These are phyloP conservation scores for Onychostruthus taczanowskii DNA, from an alignment of 2,113 vertebrate genomes.

Conservation along the genomic window DNA sequence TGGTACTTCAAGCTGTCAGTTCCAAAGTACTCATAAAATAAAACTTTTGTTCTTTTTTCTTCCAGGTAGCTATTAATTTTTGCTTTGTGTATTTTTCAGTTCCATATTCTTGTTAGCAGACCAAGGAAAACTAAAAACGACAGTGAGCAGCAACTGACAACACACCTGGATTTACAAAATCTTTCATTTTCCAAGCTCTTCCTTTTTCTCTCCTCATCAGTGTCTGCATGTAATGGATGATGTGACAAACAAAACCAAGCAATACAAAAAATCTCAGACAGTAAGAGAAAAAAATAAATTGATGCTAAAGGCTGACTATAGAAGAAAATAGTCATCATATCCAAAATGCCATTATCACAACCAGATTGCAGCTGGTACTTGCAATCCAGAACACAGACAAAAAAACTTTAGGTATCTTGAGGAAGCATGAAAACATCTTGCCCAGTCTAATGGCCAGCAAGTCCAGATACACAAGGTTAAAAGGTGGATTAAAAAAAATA, in stretches of 20 bases:
- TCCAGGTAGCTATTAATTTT: slow-evolving; percentile 12
- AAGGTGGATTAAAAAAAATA: not conserved
- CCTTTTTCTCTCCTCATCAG: not conserved
- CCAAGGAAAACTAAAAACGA: slow-evolving; percentile 25
- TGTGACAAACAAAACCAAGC: not conserved
- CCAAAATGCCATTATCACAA: not conserved
- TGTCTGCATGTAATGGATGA: not conserved
- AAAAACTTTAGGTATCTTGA: not conserved
- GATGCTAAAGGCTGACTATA: not conserved
- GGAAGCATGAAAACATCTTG: not conserved
- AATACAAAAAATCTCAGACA: not conserved
- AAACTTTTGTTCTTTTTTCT: slow-evolving; percentile 24
- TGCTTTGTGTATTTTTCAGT: slow-evolving; percentile 48
- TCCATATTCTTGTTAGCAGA: slow-evolving; percentile 38
- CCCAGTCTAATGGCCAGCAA: not conserved
- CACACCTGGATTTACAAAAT: slow-evolving; percentile 4
- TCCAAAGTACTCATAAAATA: slow-evolving; percentile 30
- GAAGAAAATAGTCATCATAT: not conserved
- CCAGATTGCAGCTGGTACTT: not conserved
- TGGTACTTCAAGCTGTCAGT: slow-evolving; percentile 57
- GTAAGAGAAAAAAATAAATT: not conserved
- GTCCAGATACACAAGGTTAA: not conserved
- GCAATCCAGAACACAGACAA: not conserved
- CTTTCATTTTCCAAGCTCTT: not conserved
- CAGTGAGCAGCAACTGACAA: slow-evolving; percentile 19